Percentiles rank a stretch among this genome's conserved stretches.
Conservation (phyloP, 2,797 vertebrate genomes). For the Sebastes elongatus region DNA sequence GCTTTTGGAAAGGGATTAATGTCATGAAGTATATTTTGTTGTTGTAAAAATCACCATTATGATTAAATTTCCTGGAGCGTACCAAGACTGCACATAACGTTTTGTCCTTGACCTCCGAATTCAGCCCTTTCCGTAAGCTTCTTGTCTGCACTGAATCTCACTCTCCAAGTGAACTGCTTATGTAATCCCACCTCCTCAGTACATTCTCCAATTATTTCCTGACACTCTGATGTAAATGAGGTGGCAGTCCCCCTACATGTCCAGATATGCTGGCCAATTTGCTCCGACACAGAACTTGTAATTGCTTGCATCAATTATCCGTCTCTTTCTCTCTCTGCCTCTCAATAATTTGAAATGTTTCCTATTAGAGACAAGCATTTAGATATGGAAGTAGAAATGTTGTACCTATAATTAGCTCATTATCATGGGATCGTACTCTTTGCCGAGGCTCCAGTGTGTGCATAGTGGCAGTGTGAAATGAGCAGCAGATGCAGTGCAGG, state of each 20-base stretch:
- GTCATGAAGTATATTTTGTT: constrained; percentile 71
- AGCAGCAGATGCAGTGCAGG: constrained; percentile 48
- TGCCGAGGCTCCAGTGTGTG: constrained; percentile 34
- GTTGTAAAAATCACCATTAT: constrained; percentile 71
- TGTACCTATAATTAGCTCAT: constrained; percentile 85
- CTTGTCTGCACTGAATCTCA: constrained; percentile 44
- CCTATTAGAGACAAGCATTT: constrained; percentile 81
- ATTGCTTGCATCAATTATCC: constrained; percentile 85
- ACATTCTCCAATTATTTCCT: constrained; percentile 83
- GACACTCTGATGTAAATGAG: constrained; percentile 83
- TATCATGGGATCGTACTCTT: constrained; percentile 69
- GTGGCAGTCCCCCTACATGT: constrained; percentile 80
- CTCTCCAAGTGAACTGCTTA: constrained; percentile 57
- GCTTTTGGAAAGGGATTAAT: constrained; percentile 70
- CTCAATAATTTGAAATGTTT: constrained; percentile 83
- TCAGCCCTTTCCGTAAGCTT: constrained; percentile 34
- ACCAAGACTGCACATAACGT: constrained; percentile 23
- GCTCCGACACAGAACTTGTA: constrained; percentile 83
- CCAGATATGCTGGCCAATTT: constrained; percentile 84
- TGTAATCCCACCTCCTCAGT: constrained; percentile 75
- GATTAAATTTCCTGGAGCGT: constrained; percentile 59
- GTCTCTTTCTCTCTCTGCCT: constrained; percentile 72
- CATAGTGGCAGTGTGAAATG: constrained; percentile 43
- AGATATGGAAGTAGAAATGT: constrained; percentile 77
- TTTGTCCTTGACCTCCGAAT: constrained; percentile 45